phyloP scores from a whole-genome alignment of 2,888 invertebrate genomes.

The Hofmannophila pseudospretella region DNA sequence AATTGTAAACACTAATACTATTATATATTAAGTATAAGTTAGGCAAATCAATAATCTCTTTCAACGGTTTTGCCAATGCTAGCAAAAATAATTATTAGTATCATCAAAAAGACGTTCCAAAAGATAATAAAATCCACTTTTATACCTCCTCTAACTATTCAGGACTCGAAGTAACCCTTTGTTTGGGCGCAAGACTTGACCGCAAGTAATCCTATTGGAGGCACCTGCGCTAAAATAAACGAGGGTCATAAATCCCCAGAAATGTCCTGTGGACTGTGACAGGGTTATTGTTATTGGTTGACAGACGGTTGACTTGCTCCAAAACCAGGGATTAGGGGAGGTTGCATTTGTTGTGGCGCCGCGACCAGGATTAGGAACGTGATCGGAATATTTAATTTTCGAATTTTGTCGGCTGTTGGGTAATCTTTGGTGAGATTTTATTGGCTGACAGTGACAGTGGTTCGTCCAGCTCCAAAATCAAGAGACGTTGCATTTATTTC shows the following conservation, averaged over 20 bases:
- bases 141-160: neutral
- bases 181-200: conserved; percentile 32
- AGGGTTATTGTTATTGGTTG: conserved; percentile 40
- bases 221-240: conserved; percentile 44
- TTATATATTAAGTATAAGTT: too few relatives aligned
- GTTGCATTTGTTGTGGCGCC: neutral
- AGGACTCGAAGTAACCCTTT: conserved; percentile 9
- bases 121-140: too few relatives aligned
- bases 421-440: neutral
- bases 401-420: neutral
- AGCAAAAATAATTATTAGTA: too few relatives aligned
- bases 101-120: too few relatives aligned
- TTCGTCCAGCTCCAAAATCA: too few relatives aligned
- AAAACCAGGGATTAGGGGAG: neutral
- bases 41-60: too few relatives aligned
- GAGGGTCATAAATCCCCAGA: conserved; percentile 38
- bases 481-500: too few relatives aligned
- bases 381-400: neutral
- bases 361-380: neutral
- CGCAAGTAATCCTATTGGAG: conserved; percentile 41
- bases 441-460: too few relatives aligned
- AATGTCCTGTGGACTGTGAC: conserved; percentile 30
- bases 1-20: too few relatives aligned
- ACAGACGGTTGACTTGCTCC: conserved; percentile 16
- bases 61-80: too few relatives aligned